A percentile compares a stretch with the other conserved stretches of the same genome.
Evolutionary conservation across 2,113 vertebrate genomes (phyloP).

Genomic region (Benthochromis sp.): DNA sequence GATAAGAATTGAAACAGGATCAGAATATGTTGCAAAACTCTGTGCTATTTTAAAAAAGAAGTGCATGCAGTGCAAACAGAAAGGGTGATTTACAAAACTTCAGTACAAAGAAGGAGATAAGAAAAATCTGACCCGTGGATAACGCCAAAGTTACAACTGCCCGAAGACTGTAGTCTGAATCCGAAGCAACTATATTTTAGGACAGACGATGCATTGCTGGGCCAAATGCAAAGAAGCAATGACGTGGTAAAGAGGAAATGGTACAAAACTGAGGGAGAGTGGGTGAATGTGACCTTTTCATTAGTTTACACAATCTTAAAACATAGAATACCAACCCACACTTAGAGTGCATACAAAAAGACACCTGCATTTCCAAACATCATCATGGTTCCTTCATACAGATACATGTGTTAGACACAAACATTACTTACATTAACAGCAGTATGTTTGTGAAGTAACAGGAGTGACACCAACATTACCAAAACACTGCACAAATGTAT

Average conservation of each 20-base stretch:
- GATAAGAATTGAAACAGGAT: not conserved
- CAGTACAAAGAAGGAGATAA: not conserved
- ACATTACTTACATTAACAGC: not conserved
- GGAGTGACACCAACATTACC: not conserved
- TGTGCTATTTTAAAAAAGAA: not conserved
- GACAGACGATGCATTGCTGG: not conserved
- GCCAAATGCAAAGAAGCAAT: not conserved
- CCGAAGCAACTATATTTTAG: not conserved
- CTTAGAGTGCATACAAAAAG: not conserved
- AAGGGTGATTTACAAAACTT: not conserved
- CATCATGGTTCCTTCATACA: not conserved
- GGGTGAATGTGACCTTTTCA: not conserved
- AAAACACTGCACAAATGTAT: constrained; percentile 7
- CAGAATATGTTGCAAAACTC: not conserved
- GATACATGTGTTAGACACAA: not conserved
- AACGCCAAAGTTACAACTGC: not conserved
- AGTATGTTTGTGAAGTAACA: not conserved
- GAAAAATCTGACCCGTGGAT: not conserved
- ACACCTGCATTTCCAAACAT: not conserved
- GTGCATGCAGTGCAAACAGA: not conserved
- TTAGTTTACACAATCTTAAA: not conserved
- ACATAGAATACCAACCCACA: not conserved
- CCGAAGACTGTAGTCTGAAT: not conserved
- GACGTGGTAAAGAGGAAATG: not conserved
- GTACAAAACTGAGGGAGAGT: not conserved